These are phyloP conservation scores for Pogonus chalceus DNA, from an alignment of 1,140 invertebrate species.

Conservation along the genomic window DNA sequence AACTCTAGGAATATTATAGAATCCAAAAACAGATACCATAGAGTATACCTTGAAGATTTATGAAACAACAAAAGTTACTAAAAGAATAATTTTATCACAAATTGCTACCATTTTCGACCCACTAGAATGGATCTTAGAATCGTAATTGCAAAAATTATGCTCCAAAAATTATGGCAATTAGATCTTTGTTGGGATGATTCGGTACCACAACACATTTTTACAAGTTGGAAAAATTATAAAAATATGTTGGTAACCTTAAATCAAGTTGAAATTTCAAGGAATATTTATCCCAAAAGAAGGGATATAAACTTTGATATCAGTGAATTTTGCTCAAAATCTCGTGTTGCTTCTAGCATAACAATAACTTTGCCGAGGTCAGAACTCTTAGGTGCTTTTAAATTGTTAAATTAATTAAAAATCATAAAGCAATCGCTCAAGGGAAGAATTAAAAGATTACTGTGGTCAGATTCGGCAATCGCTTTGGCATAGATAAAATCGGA, in stretches of 20 bases:
- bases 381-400: constrained; percentile 14
- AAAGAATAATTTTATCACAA: constrained; percentile 15
- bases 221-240: background rate
- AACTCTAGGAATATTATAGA: constrained; percentile 9
- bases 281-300: background rate
- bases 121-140: constrained; percentile 16
- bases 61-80: constrained; percentile 9
- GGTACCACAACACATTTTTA: background rate
- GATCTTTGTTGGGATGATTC: constrained; percentile 18
- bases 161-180: constrained; percentile 17
- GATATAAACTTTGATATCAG: constrained; percentile 20
- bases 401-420: background rate
- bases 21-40: background rate
- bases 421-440: background rate
- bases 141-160: constrained; percentile 17
- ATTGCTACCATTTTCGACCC: constrained; percentile 19
- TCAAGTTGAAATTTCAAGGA: background rate
- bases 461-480: constrained; percentile 14
- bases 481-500: constrained; percentile 23
- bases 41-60: background rate
- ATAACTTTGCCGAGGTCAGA: constrained; percentile 20
- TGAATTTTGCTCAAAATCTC: constrained; percentile 19
- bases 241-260: background rate
- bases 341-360: constrained; percentile 20
- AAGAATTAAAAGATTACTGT: background rate